Evolutionary conservation across 2,113 vertebrate species (phyloP), one percentile per base, ranked within the genome.

Genomic region (Rhombomys opimus): DNA sequence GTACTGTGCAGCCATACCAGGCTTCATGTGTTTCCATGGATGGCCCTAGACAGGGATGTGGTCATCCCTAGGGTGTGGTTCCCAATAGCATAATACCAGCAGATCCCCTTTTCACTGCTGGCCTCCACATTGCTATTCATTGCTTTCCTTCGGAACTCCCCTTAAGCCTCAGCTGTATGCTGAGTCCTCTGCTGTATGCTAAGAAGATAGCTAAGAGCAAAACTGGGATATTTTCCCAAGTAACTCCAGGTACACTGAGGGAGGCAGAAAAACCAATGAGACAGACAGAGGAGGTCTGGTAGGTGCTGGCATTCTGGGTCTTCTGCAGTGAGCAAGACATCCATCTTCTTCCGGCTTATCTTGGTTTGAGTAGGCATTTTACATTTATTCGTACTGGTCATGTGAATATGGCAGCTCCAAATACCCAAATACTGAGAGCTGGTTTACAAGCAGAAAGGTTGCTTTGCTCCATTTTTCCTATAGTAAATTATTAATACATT

Each of bases 251-350:
- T 63, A 2, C 14, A 17, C 57, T 23, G 41, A 59, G 13, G 5
- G 67, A 77, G 50, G 68, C 35, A 59, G 61, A 54, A 67, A 50
- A 81, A 23, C 32, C 38, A 46, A 38, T 0, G 1, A 54, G 52
- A 30, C 25, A 30, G 14, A 85, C 27, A 32, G 23, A 22, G 35
- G 63, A 67, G 81, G 23, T 15, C 41, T 59, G 22, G 77, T 0
- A 0, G 1, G 22, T 76, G 25, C 0, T 0, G 75, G 52, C 13
- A 52, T 13, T 2, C 18, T 6, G 23, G 57, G 10, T 81, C 27
- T 77, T 46, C 12, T 3, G 11, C 2, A 1, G 0, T 5, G 41
- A 73, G n/a, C 25, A 46, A 59, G 68, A 63, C 32, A 27, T 41
- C 46, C 3, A 3, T 54, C 82, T n/a, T 95, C 88, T 61, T 57